phyloP scores from a whole-genome alignment of 1,140 invertebrate species.

The Calephelis virginiensis region DNA sequence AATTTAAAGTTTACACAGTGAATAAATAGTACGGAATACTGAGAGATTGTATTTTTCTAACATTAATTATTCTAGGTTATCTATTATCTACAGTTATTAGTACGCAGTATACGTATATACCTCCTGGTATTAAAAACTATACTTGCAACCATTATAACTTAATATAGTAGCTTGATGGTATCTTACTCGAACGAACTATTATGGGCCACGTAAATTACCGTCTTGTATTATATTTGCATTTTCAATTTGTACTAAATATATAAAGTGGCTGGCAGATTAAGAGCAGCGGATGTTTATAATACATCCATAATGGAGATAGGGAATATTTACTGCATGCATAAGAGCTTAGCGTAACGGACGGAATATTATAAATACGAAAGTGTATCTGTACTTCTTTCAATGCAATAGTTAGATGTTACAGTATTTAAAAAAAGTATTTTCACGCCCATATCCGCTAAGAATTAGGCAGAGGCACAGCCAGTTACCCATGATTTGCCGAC shows the following conservation, averaged over 20 bases:
- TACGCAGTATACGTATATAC: not conserved
- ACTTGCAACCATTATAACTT: constrained; percentile 1
- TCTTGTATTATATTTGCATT: constrained; percentile 28
- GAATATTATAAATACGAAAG: too few relatives aligned
- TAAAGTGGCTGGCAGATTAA: constrained; percentile 32
- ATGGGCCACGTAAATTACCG: constrained; percentile 16
- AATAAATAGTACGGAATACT: too few relatives aligned
- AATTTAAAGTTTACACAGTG: too few relatives aligned
- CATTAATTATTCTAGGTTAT: not conserved
- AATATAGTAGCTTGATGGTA: constrained; percentile 9
- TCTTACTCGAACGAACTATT: constrained; percentile 1
- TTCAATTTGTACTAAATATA: constrained; percentile 31
- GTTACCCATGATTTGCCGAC: too few relatives aligned
- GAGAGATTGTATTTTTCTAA: too few relatives aligned
- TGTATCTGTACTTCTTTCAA: too few relatives aligned
- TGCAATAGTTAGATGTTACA: too few relatives aligned
- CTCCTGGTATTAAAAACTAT: not conserved
- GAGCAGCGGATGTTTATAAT: constrained; percentile 29
- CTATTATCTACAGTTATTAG: not conserved
- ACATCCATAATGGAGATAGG: constrained; percentile 26
- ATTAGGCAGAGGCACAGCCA: too few relatives aligned
- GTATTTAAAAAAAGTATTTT: too few relatives aligned
- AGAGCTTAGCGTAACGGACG: constrained; percentile 8
- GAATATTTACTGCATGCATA: constrained; percentile 24
- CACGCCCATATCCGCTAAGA: too few relatives aligned